Evolutionary conservation across 2,888 invertebrate species (phyloP).

Genomic region (Leuctra nigra): DNA sequence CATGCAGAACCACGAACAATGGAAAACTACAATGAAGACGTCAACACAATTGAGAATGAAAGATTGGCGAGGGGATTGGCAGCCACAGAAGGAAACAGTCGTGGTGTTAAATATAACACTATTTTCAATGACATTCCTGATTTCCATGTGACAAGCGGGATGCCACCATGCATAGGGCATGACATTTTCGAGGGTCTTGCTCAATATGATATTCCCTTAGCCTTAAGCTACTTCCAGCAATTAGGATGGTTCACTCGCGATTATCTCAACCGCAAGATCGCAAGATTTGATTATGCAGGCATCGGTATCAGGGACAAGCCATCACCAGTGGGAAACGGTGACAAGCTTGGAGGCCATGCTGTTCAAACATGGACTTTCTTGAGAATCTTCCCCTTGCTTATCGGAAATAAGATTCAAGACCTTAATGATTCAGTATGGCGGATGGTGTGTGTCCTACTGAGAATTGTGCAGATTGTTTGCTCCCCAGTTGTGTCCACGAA

Average conservation of each 20-base stretch:
- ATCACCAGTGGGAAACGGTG: not conserved
- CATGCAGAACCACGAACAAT: not conserved
- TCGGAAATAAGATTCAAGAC: not conserved
- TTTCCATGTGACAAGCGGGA: not conserved
- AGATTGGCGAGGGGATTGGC: no score
- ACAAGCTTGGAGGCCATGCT: not conserved
- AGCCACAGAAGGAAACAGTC: no score
- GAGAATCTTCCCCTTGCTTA: not conserved
- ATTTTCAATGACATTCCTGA: not conserved
- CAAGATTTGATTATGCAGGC: not conserved
- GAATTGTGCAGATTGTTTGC: not conserved
- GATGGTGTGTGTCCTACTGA: not conserved
- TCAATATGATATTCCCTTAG: slow-evolving; percentile 1
- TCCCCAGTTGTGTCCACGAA: not conserved
- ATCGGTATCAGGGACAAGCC: not conserved
- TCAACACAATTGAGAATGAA: not conserved
- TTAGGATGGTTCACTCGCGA: not conserved
- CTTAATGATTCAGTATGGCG: not conserved
- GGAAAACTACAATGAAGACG: slow-evolving; percentile 5
- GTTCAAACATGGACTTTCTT: not conserved
- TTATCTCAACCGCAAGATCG: not conserved
- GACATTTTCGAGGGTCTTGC: not conserved
- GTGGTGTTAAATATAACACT: not conserved
- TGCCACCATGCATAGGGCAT: not conserved
- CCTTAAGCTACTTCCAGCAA: not conserved